phyloP scores from a whole-genome alignment of 2,797 vertebrate genomes.

The Ficedula albicollis region DNA sequence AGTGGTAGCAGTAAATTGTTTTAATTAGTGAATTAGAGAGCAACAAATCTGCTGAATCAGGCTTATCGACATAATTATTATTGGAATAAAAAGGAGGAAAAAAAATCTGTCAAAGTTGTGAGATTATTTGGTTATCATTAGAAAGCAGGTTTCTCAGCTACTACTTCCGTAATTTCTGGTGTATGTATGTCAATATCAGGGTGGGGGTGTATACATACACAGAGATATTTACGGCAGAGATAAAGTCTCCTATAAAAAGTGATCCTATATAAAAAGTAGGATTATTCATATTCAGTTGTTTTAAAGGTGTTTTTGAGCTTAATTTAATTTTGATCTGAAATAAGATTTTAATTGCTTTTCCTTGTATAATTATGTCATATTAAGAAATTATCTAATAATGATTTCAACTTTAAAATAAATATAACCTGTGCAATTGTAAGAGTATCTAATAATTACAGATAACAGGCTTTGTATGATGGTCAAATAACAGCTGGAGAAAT shows the following conservation, averaged over 20 bases:
- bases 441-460: not conserved
- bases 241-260: not conserved
- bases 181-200: not conserved
- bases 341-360: not conserved
- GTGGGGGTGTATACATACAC: accelerated
- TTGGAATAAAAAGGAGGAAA: conserved; percentile 54
- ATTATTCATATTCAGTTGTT: not conserved
- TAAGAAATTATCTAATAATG: not conserved
- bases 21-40: conserved; percentile 75
- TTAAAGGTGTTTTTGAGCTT: not conserved
- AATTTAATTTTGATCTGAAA: not conserved
- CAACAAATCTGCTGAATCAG: conserved; percentile 64
- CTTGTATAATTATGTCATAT: not conserved
- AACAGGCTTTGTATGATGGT: not conserved
- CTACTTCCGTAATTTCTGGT: not conserved
- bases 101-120: not conserved
- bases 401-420: not conserved
- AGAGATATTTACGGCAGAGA: not conserved
- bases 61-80: conserved; percentile 69
- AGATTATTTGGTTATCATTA: conserved; percentile 33
- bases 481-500: not conserved
- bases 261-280: not conserved
- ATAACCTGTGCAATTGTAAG: not conserved
- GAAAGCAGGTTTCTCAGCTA: not conserved
- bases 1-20: conserved; percentile 67